phyloP scores from a whole-genome alignment of 2,113 vertebrate species.

The Oryzias curvinotus region DNA sequence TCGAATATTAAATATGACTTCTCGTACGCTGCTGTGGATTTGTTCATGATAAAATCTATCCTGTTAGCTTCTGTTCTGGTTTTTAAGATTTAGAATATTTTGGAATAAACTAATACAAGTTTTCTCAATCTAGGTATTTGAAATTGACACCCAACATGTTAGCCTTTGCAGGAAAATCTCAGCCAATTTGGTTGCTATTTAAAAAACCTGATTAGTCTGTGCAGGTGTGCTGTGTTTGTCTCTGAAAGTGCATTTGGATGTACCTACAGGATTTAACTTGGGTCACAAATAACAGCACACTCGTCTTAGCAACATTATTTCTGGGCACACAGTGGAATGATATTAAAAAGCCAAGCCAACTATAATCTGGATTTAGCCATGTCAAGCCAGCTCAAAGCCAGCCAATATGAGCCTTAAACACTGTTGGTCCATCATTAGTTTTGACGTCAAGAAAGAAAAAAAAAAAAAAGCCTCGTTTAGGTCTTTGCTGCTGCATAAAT shows the following conservation, averaged over 20 bases:
- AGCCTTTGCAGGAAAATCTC: too few relatives aligned
- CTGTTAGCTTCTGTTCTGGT: background rate
- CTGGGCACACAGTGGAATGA: slow-evolving; percentile 7
- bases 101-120: background rate
- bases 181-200: too few relatives aligned
- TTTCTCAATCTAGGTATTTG: background rate
- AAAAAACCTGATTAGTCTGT: background rate
- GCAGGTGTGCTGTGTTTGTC: background rate
- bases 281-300: slow-evolving; percentile 19
- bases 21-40: slow-evolving; percentile 27
- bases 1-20: slow-evolving; percentile 74
- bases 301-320: slow-evolving; percentile 27
- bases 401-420: slow-evolving; percentile 34
- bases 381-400: slow-evolving; percentile 32
- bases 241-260: background rate
- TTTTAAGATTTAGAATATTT: background rate
- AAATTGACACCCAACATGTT: background rate
- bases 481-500: slow-evolving; percentile 4
- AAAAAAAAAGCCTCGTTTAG: slow-evolving; percentile 7
- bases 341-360: slow-evolving; percentile 37
- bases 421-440: slow-evolving; percentile 8
- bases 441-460: slow-evolving; percentile 13
- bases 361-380: slow-evolving; percentile 53
- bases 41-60: background rate
- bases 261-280: slow-evolving; percentile 17